Conservation (phyloP, 1,140 invertebrate genomes). For the Drosophila ercepeae region DNA sequence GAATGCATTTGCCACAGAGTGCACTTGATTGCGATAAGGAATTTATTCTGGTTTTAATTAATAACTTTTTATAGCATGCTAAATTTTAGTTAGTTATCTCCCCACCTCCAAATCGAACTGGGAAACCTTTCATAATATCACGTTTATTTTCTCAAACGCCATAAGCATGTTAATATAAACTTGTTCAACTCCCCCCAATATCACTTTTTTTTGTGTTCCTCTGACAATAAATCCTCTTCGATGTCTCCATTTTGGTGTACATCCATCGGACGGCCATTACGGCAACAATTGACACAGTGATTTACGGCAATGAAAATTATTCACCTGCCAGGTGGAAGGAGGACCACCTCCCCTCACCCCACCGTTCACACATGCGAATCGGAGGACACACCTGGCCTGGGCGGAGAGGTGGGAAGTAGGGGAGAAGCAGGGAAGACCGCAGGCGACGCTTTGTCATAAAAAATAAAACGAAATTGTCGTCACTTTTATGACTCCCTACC, state of each 20-base stretch:
- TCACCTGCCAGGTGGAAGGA: slow-evolving; percentile 51
- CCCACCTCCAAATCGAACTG: too few species aligned
- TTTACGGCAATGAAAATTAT: slow-evolving; percentile 78
- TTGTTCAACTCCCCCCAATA: too few species aligned
- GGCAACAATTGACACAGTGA: slow-evolving; percentile 72
- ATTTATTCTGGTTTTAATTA: neutral
- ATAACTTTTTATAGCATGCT: neutral
- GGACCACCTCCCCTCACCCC: slow-evolving; percentile 11
- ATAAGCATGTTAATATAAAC: neutral
- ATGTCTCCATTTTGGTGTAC: slow-evolving; percentile 39
- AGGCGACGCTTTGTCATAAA: slow-evolving; percentile 70
- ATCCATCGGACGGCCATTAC: slow-evolving; percentile 35
- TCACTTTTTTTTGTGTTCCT: neutral
- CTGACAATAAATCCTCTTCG: slow-evolving; percentile 23
- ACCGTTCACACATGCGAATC: slow-evolving; percentile 52
- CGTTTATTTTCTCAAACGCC: neutral
- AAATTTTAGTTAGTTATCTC: neutral
- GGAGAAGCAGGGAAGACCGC: slow-evolving; percentile 40
- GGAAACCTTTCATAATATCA: neutral
- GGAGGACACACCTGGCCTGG: slow-evolving; percentile 64
- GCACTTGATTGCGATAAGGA: slow-evolving; percentile 37
- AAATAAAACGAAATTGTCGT: slow-evolving; percentile 79
- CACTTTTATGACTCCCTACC: slow-evolving; percentile 67
- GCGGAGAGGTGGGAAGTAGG: slow-evolving; percentile 7
- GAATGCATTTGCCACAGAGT: slow-evolving; percentile 20